These are phyloP conservation scores for Silurus glanis DNA, from an alignment of 2,113 vertebrate genomes.

Conservation along the genomic window DNA sequence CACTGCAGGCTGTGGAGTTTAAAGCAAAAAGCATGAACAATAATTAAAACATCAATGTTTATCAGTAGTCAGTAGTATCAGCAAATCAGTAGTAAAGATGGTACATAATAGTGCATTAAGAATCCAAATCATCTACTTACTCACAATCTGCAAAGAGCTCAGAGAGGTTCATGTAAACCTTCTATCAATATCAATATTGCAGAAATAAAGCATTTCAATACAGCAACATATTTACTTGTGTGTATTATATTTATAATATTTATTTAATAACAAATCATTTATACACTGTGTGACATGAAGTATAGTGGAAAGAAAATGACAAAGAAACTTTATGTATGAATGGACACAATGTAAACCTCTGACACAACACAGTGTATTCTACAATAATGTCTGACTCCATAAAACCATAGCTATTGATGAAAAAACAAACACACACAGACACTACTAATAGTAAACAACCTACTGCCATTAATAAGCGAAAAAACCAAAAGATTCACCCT, in stretches of 20 bases:
- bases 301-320: background rate
- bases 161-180: background rate
- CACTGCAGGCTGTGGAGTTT: slow-evolving; percentile 42
- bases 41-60: background rate
- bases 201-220: slow-evolving; percentile 2
- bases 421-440: background rate
- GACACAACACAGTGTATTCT: background rate
- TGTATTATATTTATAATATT: background rate
- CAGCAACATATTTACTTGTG: background rate
- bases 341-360: too few species aligned
- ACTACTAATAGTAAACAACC: background rate
- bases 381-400: background rate
- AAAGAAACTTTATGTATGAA: background rate
- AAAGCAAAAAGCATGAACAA: background rate
- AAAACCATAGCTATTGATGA: background rate
- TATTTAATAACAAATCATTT: background rate
- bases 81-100: background rate
- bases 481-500: background rate
- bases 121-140: background rate
- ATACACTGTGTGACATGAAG: background rate
- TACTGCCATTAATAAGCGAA: too few species aligned
- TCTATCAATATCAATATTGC: background rate
- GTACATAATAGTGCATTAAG: background rate
- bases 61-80: too few species aligned
- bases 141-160: background rate